Evolutionary conservation across 30 jellyfish, hydroid and myxozoan genomes (phyloP).

Genomic region (Hydra vulgaris): DNA sequence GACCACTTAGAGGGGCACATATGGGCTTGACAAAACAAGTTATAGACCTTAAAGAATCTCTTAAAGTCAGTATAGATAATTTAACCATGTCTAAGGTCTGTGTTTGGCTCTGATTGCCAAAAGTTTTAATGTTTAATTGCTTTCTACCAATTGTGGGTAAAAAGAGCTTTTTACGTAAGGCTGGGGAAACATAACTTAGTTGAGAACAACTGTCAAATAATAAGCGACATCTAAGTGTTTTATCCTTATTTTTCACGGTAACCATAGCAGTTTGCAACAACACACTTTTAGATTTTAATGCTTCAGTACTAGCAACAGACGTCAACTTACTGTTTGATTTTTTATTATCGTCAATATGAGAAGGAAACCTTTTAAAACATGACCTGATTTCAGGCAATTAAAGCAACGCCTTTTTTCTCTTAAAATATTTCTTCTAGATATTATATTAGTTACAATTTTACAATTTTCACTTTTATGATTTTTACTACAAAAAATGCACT

Average conservation of each 20-base stretch:
- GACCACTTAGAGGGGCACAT: slow-evolving; percentile 9
- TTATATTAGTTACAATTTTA: neutral
- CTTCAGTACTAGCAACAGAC: neutral
- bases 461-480: neutral
- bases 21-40: neutral
- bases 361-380: slow-evolving; percentile 10
- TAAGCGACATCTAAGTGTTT: no score
- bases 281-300: no score
- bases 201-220: no score
- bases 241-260: no score
- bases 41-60: neutral
- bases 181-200: slow-evolving; percentile 3
- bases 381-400: slow-evolving; percentile 23
- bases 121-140: slow-evolving; percentile 27
- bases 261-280: no score
- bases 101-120: slow-evolving; percentile 1
- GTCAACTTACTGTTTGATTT: neutral
- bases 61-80: neutral
- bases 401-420: slow-evolving; percentile 5
- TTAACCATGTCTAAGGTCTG: neutral
- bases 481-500: neutral
- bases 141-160: slow-evolving; percentile 27
- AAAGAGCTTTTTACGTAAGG: neutral
- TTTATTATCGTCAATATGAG: neutral
- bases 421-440: neutral